Evolutionary conservation across 1,140 invertebrate species (phyloP).

Genomic region (Chymomyza costata): DNA sequence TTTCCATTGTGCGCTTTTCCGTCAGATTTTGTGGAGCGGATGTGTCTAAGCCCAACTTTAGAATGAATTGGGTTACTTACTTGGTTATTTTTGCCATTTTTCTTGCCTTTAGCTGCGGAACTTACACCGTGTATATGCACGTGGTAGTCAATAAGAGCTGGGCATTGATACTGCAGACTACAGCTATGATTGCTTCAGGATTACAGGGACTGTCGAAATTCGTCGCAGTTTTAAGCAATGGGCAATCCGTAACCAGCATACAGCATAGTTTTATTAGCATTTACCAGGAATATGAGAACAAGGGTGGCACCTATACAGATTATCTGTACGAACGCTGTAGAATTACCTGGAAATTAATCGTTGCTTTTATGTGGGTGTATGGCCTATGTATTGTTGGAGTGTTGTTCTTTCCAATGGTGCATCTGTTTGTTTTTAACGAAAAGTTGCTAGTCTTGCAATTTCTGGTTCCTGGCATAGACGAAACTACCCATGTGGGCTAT

Average conservation of each 20-base stretch:
- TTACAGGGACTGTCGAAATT: constrained; percentile 11
- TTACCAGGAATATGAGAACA: constrained; percentile 37
- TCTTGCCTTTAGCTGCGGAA: not conserved
- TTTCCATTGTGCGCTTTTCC: constrained; percentile 10
- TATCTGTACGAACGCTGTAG: constrained; percentile 36
- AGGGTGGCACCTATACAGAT: constrained; percentile 28
- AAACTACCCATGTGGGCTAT: not conserved
- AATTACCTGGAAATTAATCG: constrained; percentile 26
- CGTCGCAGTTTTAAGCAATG: not conserved
- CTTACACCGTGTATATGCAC: constrained; percentile 15
- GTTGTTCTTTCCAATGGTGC: constrained; percentile 4
- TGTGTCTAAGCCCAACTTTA: constrained; percentile 5
- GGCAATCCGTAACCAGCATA: constrained; percentile 14
- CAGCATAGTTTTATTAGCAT: constrained; percentile 32
- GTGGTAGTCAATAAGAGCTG: not conserved
- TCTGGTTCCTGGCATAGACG: constrained; percentile 15
- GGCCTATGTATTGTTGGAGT: not conserved
- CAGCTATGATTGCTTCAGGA: constrained; percentile 1
- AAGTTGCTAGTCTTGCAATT: constrained; percentile 23
- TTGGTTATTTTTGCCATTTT: not conserved
- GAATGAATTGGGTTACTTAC: constrained; percentile 5
- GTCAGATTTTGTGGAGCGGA: constrained; percentile 12
- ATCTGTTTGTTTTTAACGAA: constrained; percentile 13
- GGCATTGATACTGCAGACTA: constrained; percentile 12
- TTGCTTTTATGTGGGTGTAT: constrained; percentile 21